Percentiles rank a stretch among this genome's conserved stretches.
Conservation (phyloP, 2,888 invertebrate genomes). For the Leucophenga maculata region DNA sequence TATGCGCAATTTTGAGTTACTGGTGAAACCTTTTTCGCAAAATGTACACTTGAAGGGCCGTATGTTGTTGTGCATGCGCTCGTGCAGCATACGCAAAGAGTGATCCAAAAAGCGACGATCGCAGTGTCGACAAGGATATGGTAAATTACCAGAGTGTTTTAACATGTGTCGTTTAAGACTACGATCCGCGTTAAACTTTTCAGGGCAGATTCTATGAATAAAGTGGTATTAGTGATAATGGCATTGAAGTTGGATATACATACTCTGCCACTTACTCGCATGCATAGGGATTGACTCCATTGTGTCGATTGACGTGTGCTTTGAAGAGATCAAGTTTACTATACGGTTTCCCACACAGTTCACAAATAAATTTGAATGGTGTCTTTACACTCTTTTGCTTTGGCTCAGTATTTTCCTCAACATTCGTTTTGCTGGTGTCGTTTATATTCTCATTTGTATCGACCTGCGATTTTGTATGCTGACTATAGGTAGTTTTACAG, state of each 20-base stretch:
- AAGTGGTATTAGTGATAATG: too few species aligned
- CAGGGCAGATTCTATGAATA: background rate
- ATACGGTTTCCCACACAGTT: conserved; percentile 1
- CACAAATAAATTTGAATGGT: background rate
- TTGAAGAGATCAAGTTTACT: background rate
- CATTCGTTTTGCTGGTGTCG: too few species aligned
- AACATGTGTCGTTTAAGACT: background rate
- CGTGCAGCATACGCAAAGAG: conserved; percentile 42
- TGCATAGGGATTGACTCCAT: background rate
- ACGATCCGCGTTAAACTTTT: background rate
- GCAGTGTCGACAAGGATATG: conserved; percentile 6
- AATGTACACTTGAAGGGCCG: conserved; percentile 64
- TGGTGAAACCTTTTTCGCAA: conserved; percentile 66
- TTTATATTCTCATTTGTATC: too few species aligned
- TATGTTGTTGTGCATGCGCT: conserved; percentile 67
- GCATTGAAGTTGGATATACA: background rate
- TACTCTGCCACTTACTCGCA: background rate
- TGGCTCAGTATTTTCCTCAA: background rate
- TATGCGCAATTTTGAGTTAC: conserved; percentile 67
- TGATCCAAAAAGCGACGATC: conserved; percentile 4
- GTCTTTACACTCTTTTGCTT: background rate
- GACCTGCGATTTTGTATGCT: background rate
- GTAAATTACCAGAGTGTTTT: conserved; percentile 4
- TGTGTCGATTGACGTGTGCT: conserved; percentile 2
- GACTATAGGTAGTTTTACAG: background rate